phyloP scores from a whole-genome alignment of 2,888 invertebrate genomes.

The Rugalucina vietnamica region DNA sequence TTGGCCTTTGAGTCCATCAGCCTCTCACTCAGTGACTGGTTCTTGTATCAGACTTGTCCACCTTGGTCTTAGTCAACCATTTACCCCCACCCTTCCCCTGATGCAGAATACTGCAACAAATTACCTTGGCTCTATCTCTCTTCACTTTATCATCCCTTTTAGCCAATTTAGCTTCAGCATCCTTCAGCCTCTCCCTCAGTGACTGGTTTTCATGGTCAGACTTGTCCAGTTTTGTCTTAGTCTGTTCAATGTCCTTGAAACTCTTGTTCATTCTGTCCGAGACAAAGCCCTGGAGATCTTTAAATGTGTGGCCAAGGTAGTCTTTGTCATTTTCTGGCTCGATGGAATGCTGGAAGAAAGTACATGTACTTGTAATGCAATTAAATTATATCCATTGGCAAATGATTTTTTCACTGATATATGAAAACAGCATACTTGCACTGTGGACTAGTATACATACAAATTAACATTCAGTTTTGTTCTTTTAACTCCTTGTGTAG shows the following conservation, averaged over 20 bases:
- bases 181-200: constrained; percentile 74
- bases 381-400: too few relatives aligned
- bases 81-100: too few relatives aligned
- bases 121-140: constrained; percentile 64
- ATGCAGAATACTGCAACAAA: too few relatives aligned
- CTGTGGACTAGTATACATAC: too few relatives aligned
- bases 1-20: too few relatives aligned
- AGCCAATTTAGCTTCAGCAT: constrained; percentile 68
- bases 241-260: constrained; percentile 71
- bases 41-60: too few relatives aligned
- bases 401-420: too few relatives aligned
- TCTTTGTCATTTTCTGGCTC: constrained; percentile 75
- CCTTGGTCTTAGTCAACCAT: neutral
- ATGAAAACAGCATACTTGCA: too few relatives aligned
- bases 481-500: too few relatives aligned
- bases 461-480: too few relatives aligned
- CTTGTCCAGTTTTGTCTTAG: constrained; percentile 71
- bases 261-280: constrained; percentile 77
- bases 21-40: too few relatives aligned
- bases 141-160: constrained; percentile 69
- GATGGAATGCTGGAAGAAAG: constrained; percentile 67
- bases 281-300: constrained; percentile 77
- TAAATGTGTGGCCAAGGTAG: constrained; percentile 77
- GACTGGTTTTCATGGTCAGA: constrained; percentile 74
- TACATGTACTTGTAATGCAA: too few relatives aligned